Evolutionary conservation across 2,888 invertebrate genomes (phyloP).

Genomic region (Dorcus hopei): DNA sequence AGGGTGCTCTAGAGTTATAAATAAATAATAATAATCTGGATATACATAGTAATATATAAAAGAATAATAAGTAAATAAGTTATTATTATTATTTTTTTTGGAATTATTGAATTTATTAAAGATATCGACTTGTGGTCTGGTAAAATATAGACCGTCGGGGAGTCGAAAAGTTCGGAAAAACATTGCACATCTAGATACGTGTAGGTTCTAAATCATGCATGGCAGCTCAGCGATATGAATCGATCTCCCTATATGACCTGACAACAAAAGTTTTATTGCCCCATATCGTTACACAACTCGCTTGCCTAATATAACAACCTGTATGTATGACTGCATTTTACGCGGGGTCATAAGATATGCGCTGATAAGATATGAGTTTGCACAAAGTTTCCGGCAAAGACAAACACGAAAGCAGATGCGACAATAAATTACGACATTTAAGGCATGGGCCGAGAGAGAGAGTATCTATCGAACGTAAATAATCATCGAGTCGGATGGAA

Average conservation of each 20-base stretch:
- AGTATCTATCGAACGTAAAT: too few species aligned
- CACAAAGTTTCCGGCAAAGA: neutral
- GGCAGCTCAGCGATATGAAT: conserved; percentile 24
- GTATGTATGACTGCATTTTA: neutral
- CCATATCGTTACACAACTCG: conserved; percentile 15
- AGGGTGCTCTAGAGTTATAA: too few species aligned
- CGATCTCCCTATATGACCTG: conserved; percentile 25
- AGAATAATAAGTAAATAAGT: too few species aligned
- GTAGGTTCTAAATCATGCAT: conserved; percentile 27
- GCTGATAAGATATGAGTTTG: neutral
- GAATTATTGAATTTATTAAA: too few species aligned
- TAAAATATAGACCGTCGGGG: too few species aligned
- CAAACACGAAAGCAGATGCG: neutral
- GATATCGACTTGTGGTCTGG: too few species aligned
- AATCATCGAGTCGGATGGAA: too few species aligned
- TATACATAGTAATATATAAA: too few species aligned
- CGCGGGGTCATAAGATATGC: neutral
- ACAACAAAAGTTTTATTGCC: conserved; percentile 33
- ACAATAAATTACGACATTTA: neutral
- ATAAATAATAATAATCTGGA: too few species aligned
- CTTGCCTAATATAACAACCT: conserved; percentile 3
- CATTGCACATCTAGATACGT: conserved; percentile 24
- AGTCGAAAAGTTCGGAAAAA: conserved; percentile 20
- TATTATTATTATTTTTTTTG: too few species aligned
- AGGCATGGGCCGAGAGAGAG: too few species aligned